Percentiles rank a stretch among this genome's conserved stretches.
phyloP scores from a whole-genome alignment of 2,113 vertebrate species.

The Dryoscopus gambensis region DNA sequence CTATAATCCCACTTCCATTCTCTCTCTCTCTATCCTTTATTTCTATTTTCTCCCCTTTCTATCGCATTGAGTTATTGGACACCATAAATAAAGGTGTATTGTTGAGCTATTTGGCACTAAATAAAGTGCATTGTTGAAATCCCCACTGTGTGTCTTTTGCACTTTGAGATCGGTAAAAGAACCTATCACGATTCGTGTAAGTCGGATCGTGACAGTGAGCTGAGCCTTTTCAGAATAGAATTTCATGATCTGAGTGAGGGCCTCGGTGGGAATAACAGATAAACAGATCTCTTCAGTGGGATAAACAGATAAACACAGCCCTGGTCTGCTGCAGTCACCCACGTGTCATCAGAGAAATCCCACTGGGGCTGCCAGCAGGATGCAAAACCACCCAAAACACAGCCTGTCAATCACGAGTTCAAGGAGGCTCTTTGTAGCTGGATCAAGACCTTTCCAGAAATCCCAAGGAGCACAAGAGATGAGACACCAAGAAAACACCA shows the following conservation, averaged over 20 bases:
- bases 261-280: neutral
- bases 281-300: neutral
- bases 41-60: too few species aligned
- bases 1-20: too few species aligned
- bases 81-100: too few species aligned
- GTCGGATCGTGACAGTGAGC: too few species aligned
- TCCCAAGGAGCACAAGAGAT: neutral
- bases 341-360: accelerated
- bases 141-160: too few species aligned
- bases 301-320: neutral
- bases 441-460: neutral
- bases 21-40: too few species aligned
- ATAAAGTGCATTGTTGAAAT: too few species aligned
- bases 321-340: neutral
- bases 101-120: too few species aligned
- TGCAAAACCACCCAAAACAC: neutral
- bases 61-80: too few species aligned
- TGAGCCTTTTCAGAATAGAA: neutral
- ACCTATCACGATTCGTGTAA: too few species aligned
- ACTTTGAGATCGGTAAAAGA: too few species aligned
- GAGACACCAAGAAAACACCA: neutral
- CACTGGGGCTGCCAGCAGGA: neutral
- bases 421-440: neutral
- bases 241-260: neutral
- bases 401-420: neutral